Base-by-base conservation (phyloP, 2,113 vertebrate species). In the Pithys albifrons region DNA sequence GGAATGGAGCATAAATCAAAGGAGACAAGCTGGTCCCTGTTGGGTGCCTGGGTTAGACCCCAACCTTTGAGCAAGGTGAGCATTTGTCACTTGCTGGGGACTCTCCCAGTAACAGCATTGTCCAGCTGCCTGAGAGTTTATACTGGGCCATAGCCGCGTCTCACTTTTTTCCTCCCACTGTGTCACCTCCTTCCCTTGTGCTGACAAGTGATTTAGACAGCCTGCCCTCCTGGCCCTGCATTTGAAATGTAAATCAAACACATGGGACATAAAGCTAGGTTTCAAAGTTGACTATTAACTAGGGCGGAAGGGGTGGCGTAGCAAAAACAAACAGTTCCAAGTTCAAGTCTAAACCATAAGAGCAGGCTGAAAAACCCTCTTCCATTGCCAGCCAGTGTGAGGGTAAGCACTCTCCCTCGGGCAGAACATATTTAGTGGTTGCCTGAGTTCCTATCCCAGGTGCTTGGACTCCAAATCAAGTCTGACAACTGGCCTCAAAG, bases 321-420 rank as follows among this genome's bases (percentile, higher is more conserved):
- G 94, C 80, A 91, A 97, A 97, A 97, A 89, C 95, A 97, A 97
- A 97, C 94, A 97, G 95, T 94, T 85, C 95, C 97, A 97, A 95
- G 97, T 97, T 97, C 95, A 96, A 96, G 95, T 95, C 88, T 95
- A 88, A 97, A 91, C 88, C 74, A 11, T 94, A 89, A 79, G 80
- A 83, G 80, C 71, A 33, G 25, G 24, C 77, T 93, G 77, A 17
- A 91, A 95, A 94, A 29, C 54, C 93, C 83, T 83, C 58, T 59
- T 84, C 93, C 55, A 39, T 8, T 1, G 0, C 73, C 75, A 71
- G 82, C 35, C 80, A 70, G 52, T 9, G 1, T 3, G 31, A 88
- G 83, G 82, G 72, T 54, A 54, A 92, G 62, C 10, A 0, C 64
- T 76, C 48, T 76, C 66, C 57, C 77, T 6, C 18, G 57, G 41